These are phyloP conservation scores for Deroptyus accipitrinus DNA, from an alignment of 2,113 vertebrate genomes.

Conservation along the genomic window DNA sequence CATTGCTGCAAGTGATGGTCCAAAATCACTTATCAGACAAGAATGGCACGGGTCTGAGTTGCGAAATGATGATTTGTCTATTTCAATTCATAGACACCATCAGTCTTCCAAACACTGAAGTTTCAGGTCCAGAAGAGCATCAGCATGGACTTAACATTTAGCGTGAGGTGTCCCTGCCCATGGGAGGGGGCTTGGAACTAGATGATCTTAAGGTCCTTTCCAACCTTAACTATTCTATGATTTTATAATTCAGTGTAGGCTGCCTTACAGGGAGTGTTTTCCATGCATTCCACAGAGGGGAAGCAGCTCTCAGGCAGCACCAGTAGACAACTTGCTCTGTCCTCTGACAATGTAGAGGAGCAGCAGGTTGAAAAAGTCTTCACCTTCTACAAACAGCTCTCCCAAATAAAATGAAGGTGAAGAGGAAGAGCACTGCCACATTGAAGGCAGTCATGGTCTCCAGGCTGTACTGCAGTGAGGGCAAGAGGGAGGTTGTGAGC, in stretches of 20 bases:
- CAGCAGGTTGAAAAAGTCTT: not conserved
- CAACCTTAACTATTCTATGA: not conserved
- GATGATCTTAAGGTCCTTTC: not conserved
- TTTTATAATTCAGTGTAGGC: not conserved
- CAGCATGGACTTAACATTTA: rapidly evolving
- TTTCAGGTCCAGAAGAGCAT: not conserved
- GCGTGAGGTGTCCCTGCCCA: not conserved
- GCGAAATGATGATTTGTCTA: not conserved
- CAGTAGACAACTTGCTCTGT: not conserved
- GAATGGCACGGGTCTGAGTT: not conserved
- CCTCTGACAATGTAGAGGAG: not conserved
- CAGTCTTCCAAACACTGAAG: not conserved
- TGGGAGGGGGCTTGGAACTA: not conserved
- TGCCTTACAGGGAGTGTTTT: not conserved
- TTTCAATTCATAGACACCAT: not conserved
- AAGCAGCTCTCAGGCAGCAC: not conserved
- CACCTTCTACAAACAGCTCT: not conserved
- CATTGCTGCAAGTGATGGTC: not conserved
- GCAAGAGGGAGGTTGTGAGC: not conserved
- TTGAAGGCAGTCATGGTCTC: not conserved
- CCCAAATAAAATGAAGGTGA: not conserved
- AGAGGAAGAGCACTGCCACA: not conserved
- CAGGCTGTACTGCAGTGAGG: rapidly evolving
- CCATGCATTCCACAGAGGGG: no score
- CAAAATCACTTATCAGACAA: not conserved